A percentile compares a stretch with the other conserved stretches of the same genome.
phyloP scores from a whole-genome alignment of 1,140 invertebrate species.

The Sycophila sp. region DNA sequence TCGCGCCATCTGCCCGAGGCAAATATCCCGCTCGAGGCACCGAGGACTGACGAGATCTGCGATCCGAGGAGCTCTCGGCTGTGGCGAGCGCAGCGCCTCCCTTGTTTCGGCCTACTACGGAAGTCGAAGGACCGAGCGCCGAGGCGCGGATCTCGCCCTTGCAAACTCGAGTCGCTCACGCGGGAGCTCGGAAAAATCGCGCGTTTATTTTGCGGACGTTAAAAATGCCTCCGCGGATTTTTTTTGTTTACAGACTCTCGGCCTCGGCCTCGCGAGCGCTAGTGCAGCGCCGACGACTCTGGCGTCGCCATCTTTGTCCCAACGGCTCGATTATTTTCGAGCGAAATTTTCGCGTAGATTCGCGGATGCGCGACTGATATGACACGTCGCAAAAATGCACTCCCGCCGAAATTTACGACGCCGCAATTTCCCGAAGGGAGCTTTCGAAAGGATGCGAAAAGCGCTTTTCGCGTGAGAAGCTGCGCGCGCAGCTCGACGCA shows the following conservation, averaged over 20 bases:
- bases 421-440: neutral
- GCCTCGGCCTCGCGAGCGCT: neutral
- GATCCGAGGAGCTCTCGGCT: neutral
- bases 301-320: constrained; percentile 16
- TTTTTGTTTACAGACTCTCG: neutral
- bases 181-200: neutral
- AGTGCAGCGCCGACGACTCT: neutral
- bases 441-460: neutral
- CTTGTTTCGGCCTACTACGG: neutral
- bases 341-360: neutral
- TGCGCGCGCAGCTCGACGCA: neutral
- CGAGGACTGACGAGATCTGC: neutral
- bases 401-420: neutral
- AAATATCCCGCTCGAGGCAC: neutral
- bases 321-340: neutral
- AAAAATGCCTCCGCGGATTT: neutral
- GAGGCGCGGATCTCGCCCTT: neutral
- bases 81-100: constrained; percentile 7
- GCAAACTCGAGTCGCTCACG: too few relatives aligned
- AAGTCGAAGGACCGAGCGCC: neutral
- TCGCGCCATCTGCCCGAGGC: constrained; percentile 29
- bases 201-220: neutral
- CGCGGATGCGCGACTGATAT: neutral
- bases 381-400: too few relatives aligned
- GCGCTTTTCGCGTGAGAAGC: neutral